phyloP scores from a whole-genome alignment of 2,797 vertebrate species.

The Euthynnus affinis region DNA sequence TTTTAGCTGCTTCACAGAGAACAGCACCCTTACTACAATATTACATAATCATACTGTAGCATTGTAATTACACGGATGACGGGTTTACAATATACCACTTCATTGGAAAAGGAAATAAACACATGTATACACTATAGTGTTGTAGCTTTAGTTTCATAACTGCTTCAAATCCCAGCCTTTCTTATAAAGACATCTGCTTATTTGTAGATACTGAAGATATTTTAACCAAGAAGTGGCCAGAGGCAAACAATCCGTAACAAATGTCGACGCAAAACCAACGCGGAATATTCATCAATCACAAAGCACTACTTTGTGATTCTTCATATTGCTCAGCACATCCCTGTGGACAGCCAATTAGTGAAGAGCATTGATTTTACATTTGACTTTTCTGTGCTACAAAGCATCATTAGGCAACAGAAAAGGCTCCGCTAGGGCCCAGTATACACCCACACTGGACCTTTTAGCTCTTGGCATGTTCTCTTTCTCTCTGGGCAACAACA shows the following conservation, averaged over 20 bases:
- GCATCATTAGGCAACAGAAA: constrained; percentile 75
- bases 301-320: background rate
- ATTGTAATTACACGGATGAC: background rate
- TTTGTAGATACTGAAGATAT: background rate
- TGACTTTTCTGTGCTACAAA: constrained; percentile 76
- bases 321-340: constrained; percentile 39
- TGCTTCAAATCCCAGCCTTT: background rate
- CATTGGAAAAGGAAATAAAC: background rate
- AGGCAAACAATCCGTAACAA: constrained; percentile 21
- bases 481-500: constrained; percentile 53
- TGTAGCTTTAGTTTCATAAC: background rate
- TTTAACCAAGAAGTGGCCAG: background rate
- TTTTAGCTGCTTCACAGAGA: background rate
- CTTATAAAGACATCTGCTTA: constrained; percentile 8
- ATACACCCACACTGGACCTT: constrained; percentile 75
- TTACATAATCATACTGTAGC: background rate
- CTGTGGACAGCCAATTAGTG: constrained; percentile 75
- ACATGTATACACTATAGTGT: background rate
- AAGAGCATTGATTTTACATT: constrained; percentile 69
- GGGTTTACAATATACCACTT: too few relatives aligned
- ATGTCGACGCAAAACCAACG: constrained; percentile 22
- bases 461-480: constrained; percentile 64
- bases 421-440: constrained; percentile 43
- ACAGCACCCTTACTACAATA: background rate
- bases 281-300: constrained; percentile 37